phyloP scores from a whole-genome alignment of 2,797 vertebrate genomes.

The Babyrousa celebensis region DNA sequence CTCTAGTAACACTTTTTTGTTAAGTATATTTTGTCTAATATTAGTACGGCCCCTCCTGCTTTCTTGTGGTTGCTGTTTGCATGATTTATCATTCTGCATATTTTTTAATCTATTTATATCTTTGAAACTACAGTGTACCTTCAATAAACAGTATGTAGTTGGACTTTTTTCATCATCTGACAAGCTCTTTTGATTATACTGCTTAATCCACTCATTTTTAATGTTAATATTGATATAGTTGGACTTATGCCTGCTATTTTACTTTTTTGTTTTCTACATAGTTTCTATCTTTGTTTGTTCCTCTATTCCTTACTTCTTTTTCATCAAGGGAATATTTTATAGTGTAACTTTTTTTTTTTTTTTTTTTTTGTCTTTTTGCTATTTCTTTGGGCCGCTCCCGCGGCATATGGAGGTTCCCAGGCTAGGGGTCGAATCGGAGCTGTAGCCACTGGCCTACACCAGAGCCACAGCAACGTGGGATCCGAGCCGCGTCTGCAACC shows the following conservation, averaged over 20 bases:
- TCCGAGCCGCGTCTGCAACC: no score
- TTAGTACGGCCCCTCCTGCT: background rate
- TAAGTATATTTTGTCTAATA: background rate
- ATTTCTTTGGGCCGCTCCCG: no score
- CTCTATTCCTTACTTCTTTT: background rate
- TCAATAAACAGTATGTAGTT: accelerated
- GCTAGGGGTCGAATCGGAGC: no score
- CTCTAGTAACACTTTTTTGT: background rate
- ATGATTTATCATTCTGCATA: background rate
- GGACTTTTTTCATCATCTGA: background rate
- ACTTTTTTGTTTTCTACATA: background rate
- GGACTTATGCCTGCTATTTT: background rate
- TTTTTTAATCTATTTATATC: background rate
- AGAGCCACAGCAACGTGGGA: no score
- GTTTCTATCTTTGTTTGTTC: background rate
- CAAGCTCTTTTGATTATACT: background rate
- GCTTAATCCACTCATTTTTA: background rate
- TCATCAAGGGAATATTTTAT: background rate
- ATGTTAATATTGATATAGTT: background rate
- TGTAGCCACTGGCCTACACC: no score
- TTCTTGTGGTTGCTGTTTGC: background rate
- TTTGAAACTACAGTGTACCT: background rate
- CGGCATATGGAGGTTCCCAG: no score
- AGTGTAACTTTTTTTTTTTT: background rate
- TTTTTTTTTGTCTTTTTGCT: no score